These are phyloP conservation scores for Sphaerodactylus townsendi DNA, from an alignment of 2,113 vertebrate genomes.

Conservation along the genomic window DNA sequence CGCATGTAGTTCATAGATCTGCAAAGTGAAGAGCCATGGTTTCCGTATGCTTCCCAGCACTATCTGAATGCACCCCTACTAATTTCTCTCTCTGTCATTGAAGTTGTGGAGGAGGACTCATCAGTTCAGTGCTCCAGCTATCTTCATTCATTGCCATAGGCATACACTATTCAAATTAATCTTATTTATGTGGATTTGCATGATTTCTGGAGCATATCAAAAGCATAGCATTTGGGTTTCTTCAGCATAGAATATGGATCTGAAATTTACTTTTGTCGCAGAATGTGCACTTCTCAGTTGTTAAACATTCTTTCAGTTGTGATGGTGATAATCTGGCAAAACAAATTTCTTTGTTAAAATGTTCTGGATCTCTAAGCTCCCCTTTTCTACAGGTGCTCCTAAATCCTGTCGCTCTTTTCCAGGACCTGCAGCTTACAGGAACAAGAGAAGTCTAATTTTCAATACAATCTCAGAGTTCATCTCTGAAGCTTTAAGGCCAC, in stretches of 20 bases:
- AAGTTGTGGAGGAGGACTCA: neutral
- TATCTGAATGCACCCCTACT: too few relatives aligned
- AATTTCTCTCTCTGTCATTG: neutral
- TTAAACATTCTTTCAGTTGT: neutral
- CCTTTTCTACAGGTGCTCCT: neutral
- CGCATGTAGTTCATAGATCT: neutral
- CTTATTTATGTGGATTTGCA: neutral
- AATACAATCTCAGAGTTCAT: neutral
- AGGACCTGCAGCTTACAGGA: neutral
- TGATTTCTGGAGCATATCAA: neutral
- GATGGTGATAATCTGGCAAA: neutral
- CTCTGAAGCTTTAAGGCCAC: neutral
- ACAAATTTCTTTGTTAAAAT: constrained; percentile 6
- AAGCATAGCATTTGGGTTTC: neutral
- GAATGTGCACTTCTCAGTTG: neutral
- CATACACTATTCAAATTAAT: neutral
- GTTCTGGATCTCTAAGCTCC: neutral
- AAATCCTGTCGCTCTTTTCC: rapidly evolving
- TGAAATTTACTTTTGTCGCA: neutral
- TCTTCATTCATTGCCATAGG: neutral
- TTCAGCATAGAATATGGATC: neutral
- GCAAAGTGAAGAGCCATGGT: neutral
- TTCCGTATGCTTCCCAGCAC: neutral
- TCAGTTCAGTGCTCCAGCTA: neutral
- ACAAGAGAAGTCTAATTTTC: neutral